A percentile compares a stretch with the other conserved stretches of the same genome.
Evolutionary conservation across 2,113 vertebrate species (phyloP).

Genomic region (Mellivora capensis): DNA sequence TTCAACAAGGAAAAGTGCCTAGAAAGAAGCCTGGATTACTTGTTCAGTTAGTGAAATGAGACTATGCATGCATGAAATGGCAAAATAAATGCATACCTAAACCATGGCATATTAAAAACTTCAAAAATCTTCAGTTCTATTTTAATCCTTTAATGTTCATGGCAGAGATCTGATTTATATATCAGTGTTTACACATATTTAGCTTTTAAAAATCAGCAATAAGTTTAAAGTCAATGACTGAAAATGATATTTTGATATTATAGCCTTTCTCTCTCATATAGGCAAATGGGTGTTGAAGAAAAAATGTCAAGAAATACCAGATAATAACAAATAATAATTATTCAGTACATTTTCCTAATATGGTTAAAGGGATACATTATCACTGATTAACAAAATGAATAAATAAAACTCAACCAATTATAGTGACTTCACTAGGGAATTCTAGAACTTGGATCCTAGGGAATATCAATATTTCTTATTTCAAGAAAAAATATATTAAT

Average conservation of each 20-base stretch:
- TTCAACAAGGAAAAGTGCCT: background rate
- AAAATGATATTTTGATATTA: background rate
- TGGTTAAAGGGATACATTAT: background rate
- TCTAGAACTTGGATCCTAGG: background rate
- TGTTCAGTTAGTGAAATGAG: background rate
- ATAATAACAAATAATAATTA: background rate
- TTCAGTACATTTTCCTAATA: background rate
- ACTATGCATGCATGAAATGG: rapidly evolving
- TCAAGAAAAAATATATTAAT: background rate
- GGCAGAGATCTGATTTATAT: background rate
- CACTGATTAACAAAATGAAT: background rate
- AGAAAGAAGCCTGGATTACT: background rate
- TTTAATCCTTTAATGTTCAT: background rate
- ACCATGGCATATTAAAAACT: background rate
- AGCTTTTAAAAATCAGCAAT: background rate
- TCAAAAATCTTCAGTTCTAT: background rate
- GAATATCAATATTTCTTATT: background rate
- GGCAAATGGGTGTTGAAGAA: background rate
- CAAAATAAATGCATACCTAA: background rate
- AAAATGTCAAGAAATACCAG: background rate
- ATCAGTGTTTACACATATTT: background rate
- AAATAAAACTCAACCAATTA: background rate
- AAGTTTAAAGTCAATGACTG: background rate
- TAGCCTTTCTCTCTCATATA: background rate
- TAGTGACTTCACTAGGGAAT: background rate